Evolutionary conservation across 2,113 vertebrate species (phyloP).

Genomic region (Microcebus ravelobensis): DNA sequence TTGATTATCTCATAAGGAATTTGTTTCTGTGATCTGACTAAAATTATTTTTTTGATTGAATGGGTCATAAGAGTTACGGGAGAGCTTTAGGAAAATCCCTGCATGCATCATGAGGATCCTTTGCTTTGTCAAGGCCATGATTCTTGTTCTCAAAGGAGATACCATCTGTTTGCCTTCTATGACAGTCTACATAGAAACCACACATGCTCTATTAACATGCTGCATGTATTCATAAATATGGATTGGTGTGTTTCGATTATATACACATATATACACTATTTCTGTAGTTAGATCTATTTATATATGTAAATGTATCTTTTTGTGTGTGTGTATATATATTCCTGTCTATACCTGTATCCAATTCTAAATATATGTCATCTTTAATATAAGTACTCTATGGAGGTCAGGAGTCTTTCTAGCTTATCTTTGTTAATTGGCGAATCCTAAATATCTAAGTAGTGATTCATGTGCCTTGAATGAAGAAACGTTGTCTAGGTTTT

Average conservation of each 20-base stretch:
- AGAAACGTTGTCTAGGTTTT: not conserved
- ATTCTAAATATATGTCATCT: not conserved
- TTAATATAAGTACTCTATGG: not conserved
- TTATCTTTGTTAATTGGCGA: conserved; percentile 22
- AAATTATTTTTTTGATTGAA: not conserved
- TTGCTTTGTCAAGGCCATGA: not conserved
- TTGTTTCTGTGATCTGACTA: not conserved
- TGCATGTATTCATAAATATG: not conserved
- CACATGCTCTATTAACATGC: not conserved
- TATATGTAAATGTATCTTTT: not conserved
- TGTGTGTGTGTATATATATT: not conserved
- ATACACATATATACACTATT: not conserved
- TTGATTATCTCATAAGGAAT: not conserved
- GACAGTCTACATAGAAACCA: not conserved
- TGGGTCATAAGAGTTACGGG: not conserved
- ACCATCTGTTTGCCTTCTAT: not conserved
- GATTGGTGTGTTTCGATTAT: not conserved
- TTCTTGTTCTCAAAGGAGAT: not conserved
- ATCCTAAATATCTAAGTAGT: not conserved
- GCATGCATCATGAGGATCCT: not conserved
- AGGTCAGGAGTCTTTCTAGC: not conserved
- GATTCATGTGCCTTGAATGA: not conserved
- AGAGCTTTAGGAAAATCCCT: not conserved
- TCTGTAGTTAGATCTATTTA: not conserved
- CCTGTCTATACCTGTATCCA: not conserved